These are phyloP conservation scores for Aegotheles bennettii DNA, from an alignment of 2,113 vertebrate species.

Conservation along the genomic window DNA sequence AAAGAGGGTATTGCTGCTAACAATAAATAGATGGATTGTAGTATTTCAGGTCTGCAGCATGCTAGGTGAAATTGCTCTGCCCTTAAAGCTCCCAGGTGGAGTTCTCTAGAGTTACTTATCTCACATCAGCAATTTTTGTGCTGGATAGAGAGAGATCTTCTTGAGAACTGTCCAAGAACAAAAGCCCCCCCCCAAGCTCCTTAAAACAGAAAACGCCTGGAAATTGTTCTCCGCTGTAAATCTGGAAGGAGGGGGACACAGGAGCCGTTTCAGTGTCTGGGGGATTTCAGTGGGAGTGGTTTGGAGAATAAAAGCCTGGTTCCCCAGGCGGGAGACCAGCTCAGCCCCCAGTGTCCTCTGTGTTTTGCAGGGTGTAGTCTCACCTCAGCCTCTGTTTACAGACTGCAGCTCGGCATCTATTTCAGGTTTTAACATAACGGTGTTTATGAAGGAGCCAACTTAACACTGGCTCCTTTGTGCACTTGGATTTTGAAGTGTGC, in stretches of 20 bases:
- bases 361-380: not conserved
- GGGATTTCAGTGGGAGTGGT: no score
- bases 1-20: not conserved
- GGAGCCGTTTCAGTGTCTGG: not conserved
- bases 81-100: not conserved
- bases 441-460: not conserved
- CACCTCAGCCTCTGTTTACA: not conserved
- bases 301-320: not conserved
- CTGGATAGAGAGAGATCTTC: not conserved
- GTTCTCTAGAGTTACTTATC: not conserved
- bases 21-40: not conserved
- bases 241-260: not conserved
- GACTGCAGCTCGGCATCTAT: not conserved
- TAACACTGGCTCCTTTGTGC: conserved; percentile 11
- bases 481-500: rapidly evolving
- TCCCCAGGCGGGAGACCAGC: rapidly evolving
- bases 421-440: not conserved
- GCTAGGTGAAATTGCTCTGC: not conserved
- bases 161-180: not conserved
- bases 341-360: not conserved
- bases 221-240: not conserved
- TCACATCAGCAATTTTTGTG: not conserved
- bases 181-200: not conserved
- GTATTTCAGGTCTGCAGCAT: not conserved
- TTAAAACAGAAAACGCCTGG: not conserved